Conservation (phyloP, 2,888 invertebrate genomes). For the Rhagonycha lutea region DNA sequence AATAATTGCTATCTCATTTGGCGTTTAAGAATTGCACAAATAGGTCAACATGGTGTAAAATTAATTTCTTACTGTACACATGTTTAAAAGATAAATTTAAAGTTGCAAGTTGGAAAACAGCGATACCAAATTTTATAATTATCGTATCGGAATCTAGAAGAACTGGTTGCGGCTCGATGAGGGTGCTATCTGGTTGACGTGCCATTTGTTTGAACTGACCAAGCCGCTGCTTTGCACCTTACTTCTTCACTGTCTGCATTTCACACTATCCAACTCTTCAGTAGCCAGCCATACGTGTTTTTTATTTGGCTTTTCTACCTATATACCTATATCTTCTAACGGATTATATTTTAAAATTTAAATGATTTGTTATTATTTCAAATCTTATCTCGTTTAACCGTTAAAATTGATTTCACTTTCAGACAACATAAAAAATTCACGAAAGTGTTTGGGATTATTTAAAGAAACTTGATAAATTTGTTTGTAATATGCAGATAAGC, state of each 20-base stretch:
- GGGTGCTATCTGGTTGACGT: slow-evolving; percentile 49
- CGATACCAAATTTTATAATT: slow-evolving; percentile 53
- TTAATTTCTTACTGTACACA: slow-evolving; percentile 45
- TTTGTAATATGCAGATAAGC: neutral
- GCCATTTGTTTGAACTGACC: slow-evolving; percentile 47
- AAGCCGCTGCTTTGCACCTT: slow-evolving; percentile 40
- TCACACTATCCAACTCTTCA: slow-evolving; percentile 30
- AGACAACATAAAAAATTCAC: neutral
- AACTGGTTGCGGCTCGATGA: slow-evolving; percentile 48
- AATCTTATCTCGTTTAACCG: neutral
- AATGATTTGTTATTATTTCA: neutral
- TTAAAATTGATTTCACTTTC: neutral
- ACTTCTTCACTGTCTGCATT: slow-evolving; percentile 34
- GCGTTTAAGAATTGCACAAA: slow-evolving; percentile 38
- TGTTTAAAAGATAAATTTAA: slow-evolving; percentile 46
- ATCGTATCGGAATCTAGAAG: slow-evolving; percentile 53
- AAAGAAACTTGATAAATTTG: neutral
- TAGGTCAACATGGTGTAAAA: slow-evolving; percentile 40
- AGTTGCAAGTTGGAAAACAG: slow-evolving; percentile 45
- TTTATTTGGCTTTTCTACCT: neutral
- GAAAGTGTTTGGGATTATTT: neutral
- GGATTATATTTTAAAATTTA: neutral
- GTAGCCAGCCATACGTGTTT: slow-evolving; percentile 23
- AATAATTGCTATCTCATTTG: neutral
- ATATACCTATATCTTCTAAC: neutral